Conservation (phyloP, 2,888 invertebrate genomes). For the Leucoptera coffeella region DNA sequence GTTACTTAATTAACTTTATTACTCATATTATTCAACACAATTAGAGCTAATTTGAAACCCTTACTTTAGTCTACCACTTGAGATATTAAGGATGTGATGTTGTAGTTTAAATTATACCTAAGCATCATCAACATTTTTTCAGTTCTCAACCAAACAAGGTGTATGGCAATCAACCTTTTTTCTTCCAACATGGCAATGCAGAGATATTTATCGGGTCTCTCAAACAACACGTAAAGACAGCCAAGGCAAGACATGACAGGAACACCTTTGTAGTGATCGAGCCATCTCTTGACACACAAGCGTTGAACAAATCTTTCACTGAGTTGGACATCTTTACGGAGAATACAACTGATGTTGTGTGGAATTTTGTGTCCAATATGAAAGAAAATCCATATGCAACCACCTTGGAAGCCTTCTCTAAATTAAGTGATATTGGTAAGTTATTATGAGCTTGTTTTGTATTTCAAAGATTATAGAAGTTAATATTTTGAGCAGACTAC, state of each 20-base stretch:
- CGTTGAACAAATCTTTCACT: conserved; percentile 78
- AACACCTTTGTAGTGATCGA: conserved; percentile 59
- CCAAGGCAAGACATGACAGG: conserved; percentile 66
- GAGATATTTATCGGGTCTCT: conserved; percentile 63
- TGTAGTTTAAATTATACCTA: too few relatives aligned
- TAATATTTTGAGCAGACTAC: too few relatives aligned
- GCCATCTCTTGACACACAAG: conserved; percentile 55
- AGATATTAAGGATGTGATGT: too few relatives aligned
- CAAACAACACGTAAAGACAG: conserved; percentile 58
- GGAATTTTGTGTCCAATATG: conserved; percentile 49
- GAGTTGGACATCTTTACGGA: conserved; percentile 78
- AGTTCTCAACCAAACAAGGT: conserved; percentile 30
- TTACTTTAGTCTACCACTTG: too few relatives aligned
- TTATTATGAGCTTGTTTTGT: not conserved
- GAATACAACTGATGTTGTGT: conserved; percentile 59
- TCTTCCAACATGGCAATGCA: conserved; percentile 84
- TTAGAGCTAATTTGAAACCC: too few relatives aligned
- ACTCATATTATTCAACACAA: too few relatives aligned
- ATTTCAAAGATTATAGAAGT: too few relatives aligned
- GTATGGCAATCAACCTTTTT: conserved; percentile 71
- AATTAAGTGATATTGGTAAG: conserved; percentile 72
- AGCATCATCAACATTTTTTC: too few relatives aligned
- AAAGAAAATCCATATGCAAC: conserved; percentile 70
- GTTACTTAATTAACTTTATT: too few relatives aligned
- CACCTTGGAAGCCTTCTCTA: conserved; percentile 80